Base-by-base conservation (phyloP, 2,113 vertebrate species). In the Cisticola juncidis region DNA sequence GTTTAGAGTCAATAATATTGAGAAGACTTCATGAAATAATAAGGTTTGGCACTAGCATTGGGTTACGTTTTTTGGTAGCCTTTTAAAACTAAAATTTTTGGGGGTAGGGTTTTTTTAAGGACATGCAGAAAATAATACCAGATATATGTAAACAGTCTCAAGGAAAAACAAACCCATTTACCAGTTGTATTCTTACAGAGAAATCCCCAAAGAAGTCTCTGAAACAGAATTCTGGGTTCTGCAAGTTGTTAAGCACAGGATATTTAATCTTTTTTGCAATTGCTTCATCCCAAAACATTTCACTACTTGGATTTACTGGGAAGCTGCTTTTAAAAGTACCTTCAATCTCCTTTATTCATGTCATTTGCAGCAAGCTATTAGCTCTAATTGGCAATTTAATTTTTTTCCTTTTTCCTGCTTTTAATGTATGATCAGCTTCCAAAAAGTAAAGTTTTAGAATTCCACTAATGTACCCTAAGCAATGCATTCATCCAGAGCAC, bases 231-330 rank as follows among this genome's bases (percentile, higher is more conserved):
- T 85, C 58, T 78, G 56, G 51, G 38, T 82, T 65, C 38, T 92
- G 17, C 80, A 88, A 92, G 68, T 94, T 89, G 86, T 74, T 95
- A 93, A 96, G 60, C 60, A 87, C 3, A 40, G 83, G 80, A 81
- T 35, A 86, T 95, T 97, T 96, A 93, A 96, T 71, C 92, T 91
- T 95, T 97, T 87, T 92, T 86, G 29, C 51, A 93, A 92, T 47
- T 76, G 69, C 53, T 94, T 87, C 76, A 82, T 92, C 95, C 88
- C 91, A 96, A 95, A 92, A 26, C 88, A 81, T 95, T 91, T 68
- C 61, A 71, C 77, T 88, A 3, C 64, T 88, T 72, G 81, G 82
- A 95, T 81, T 94, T 95, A 89, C 74, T 88, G 88, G 94, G 69
- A 96, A 95, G 65, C 57, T 88, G 83, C 78, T 97, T 81, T 94